Evolutionary conservation across 2,113 vertebrate species (phyloP).

Genomic region (Argyrosomus japonicus): DNA sequence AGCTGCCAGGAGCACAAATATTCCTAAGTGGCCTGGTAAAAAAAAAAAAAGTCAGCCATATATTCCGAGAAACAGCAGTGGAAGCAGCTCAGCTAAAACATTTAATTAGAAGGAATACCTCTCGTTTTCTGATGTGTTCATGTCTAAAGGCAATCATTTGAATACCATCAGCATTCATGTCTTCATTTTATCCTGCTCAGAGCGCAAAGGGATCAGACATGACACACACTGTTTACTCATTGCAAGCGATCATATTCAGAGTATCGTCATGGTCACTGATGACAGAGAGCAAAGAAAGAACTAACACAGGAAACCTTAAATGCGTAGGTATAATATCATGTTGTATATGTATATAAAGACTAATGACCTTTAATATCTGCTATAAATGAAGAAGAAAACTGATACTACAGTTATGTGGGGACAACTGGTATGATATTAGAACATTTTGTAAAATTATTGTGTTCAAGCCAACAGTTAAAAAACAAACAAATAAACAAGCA

Average conservation of each 20-base stretch:
- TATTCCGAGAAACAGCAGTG: constrained; percentile 21
- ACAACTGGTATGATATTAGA: no score
- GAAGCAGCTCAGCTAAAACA: constrained; percentile 39
- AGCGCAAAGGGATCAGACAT: not conserved
- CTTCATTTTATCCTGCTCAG: constrained; percentile 23
- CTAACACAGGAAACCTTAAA: not conserved
- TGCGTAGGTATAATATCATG: not conserved
- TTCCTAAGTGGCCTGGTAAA: constrained; percentile 48
- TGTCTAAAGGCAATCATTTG: constrained; percentile 40
- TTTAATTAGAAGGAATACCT: constrained; percentile 60
- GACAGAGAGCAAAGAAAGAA: not conserved
- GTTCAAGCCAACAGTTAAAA: not conserved
- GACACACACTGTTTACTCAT: constrained; percentile 4
- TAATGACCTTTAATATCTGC: not conserved
- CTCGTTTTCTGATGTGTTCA: constrained; percentile 35
- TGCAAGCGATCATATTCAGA: constrained; percentile 4
- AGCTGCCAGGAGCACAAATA: constrained; percentile 41
- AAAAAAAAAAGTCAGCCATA: constrained; percentile 28
- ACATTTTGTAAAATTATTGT: no score
- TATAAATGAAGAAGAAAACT: no score
- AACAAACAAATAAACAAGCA: no score
- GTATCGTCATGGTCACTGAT: not conserved
- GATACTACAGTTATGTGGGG: no score
- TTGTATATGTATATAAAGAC: not conserved
- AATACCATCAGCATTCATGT: constrained; percentile 46